Evolutionary conservation across 30 jellyfish, hydroid and myxozoan genomes (phyloP).

Genomic region (Hydra vulgaris): DNA sequence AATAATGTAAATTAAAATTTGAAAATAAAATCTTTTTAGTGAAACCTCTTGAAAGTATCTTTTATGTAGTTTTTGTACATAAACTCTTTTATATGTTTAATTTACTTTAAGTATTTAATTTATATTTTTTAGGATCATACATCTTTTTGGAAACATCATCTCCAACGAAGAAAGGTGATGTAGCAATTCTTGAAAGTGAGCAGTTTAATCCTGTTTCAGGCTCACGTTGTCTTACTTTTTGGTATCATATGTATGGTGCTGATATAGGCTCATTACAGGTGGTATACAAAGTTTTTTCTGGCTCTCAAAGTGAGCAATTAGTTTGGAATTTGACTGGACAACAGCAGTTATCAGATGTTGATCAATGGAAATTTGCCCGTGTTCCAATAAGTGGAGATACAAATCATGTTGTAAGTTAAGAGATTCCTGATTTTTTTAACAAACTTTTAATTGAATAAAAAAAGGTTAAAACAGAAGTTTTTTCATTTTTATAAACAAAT

Average conservation of each 20-base stretch:
- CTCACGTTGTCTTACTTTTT: conserved; percentile 61
- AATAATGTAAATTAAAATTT: not conserved
- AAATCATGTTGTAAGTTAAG: conserved; percentile 61
- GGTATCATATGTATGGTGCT: conserved; percentile 97
- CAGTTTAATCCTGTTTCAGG: conserved; percentile 57
- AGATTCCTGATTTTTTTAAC: too few relatives aligned
- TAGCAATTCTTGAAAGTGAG: conserved; percentile 74
- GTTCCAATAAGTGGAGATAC: conserved; percentile 66
- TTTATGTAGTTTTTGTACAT: too few relatives aligned
- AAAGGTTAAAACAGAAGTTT: too few relatives aligned
- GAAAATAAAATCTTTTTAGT: not conserved
- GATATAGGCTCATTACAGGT: conserved; percentile 64
- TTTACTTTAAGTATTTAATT: too few relatives aligned
- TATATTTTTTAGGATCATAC: conserved; percentile 43
- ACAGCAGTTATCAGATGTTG: conserved; percentile 55
- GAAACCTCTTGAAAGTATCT: not conserved
- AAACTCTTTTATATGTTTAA: too few relatives aligned
- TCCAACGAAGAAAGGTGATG: conserved; percentile 52
- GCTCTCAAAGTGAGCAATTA: conserved; percentile 28
- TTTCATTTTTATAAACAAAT: too few relatives aligned
- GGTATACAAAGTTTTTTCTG: conserved; percentile 42
- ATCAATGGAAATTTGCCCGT: conserved; percentile 64
- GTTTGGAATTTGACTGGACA: conserved; percentile 88
- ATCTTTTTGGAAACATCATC: conserved; percentile 70
- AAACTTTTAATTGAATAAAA: not conserved